A percentile compares a stretch with the other conserved stretches of the same genome.
Conservation (phyloP, 2,797 vertebrate species). For the Tapera naevia region DNA sequence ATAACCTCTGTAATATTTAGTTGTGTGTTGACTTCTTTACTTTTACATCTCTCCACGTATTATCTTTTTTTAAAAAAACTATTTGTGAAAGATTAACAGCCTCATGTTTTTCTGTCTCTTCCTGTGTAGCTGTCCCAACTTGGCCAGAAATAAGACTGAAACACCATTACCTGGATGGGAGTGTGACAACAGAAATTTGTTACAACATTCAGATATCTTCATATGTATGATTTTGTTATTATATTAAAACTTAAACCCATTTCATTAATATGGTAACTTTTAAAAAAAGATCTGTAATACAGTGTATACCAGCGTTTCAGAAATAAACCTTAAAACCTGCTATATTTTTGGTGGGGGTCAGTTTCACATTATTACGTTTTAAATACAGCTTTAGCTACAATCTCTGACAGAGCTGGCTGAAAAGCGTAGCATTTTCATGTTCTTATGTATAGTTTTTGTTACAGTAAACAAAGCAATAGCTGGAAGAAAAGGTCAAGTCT, state of each 20-base stretch:
- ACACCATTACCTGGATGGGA: not conserved
- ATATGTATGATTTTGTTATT: slow-evolving; percentile 44
- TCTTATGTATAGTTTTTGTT: not conserved
- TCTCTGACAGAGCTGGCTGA: not conserved
- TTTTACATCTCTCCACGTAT: not conserved
- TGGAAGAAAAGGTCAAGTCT: not conserved
- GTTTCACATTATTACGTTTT: not conserved
- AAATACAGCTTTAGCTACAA: not conserved
- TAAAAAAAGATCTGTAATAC: slow-evolving; percentile 57
- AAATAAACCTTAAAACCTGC: slow-evolving; percentile 71
- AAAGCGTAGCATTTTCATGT: not conserved
- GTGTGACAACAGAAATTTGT: slow-evolving; percentile 36
- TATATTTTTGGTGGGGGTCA: slow-evolving; percentile 7
- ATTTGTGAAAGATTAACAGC: not conserved
- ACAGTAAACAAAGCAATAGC: not conserved
- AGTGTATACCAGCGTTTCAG: slow-evolving; percentile 67
- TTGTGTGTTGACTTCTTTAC: not conserved
- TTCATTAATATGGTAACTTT: slow-evolving; percentile 69
- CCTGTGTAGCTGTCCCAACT: slow-evolving; percentile 88
- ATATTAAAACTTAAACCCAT: slow-evolving; percentile 46
- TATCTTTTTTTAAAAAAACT: not conserved
- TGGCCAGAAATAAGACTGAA: slow-evolving; percentile 86
- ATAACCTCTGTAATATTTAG: not conserved
- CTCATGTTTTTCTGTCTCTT: slow-evolving; percentile 34
- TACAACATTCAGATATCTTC: slow-evolving; percentile 27